Base-by-base conservation (phyloP, 2,113 vertebrate genomes). In the Trichomycterus rosablanca region DNA sequence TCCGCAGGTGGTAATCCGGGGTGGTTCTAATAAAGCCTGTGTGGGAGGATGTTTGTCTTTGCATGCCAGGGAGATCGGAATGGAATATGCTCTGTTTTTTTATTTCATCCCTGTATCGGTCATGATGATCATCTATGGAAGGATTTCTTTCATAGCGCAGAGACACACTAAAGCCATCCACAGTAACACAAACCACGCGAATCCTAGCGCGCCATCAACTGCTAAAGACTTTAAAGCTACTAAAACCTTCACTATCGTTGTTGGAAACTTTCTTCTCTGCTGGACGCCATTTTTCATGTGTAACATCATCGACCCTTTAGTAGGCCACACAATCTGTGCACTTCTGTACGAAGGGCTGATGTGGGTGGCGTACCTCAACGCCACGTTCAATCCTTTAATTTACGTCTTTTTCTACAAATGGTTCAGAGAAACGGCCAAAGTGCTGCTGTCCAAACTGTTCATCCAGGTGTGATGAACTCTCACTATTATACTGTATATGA, bases 281-380 rank as follows among this genome's bases (percentile, higher is more conserved):
- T 91, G 89, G 90, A 83, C 83, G 4, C 89, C 89, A 1, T 90
- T 89, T 66, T 91, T 92, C 57, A 68, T 89, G 64, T 86, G 86
- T 56, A 87, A 79, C 14, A 78, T 79, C 48, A 72, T 76, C 5
- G 80, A 87, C 49, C 86, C 88, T 18, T 81, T 90, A 55, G 59
- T 86, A 58, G 76, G 74, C 54, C 88, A 91, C 0, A 14, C 64
- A 5, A 75, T 81, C 19, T 80, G 86, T 3, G 63, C 75, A 12
- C 3, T 80, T 43, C 48, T 89, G 65, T 80, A 79, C 22, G 84
- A 91, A 66, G 72, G 62, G 23, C 59, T 91, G 48, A 77, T 84
- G 73, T 91, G 90, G 88, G 81, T 88, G 67, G 90, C 87, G 37
- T 92, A 91, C 56, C 74, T 92, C 67, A 91, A 92, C 64, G 89